Evolutionary conservation across 1,140 invertebrate species (phyloP), one percentile per base, ranked within the genome.

Genomic region (Hycleus phaleratus): DNA sequence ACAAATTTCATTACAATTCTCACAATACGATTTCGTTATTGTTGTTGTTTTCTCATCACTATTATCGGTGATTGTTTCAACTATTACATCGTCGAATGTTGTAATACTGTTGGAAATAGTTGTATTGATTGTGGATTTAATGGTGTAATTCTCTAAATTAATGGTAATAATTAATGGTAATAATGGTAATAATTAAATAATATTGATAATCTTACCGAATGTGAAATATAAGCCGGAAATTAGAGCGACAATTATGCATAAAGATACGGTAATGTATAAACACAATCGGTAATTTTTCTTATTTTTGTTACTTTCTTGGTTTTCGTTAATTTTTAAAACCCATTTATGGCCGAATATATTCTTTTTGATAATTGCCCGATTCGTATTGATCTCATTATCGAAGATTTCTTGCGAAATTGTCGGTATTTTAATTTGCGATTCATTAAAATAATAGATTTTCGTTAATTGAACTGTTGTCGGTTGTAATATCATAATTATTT

Each of bases 291-390:
- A 26, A 43, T 48, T 64, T 8, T 3, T 32, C 32, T 56, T 63
- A 42, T 60, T 62, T 12, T 56, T 44, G 6, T 61, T 46, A 24
- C 40, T 10, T 1, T 38, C 48, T 9, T 60, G 43, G 11, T 25
- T 43, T 47, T 64, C 60, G 59, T 70, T 71, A 6, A 71, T 64
- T 57, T 65, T 68, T 44, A 71, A 59, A 9, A 71, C 65, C 69
- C 69, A 73, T 53, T 61, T 65, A 26, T 71, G 68, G 3, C 71
- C 70, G 46, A 71, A 71, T 24, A 73, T 61, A 46, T 71, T 71
- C 18, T 62, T 64, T 57, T 69, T 72, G 6, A 70, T 68, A 42
- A 42, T 42, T n/a, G 11, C 32, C 7, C 7, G 32, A 32, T 32
- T 4, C 32, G 32, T 42, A 42, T 42, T 42, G 10, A n/a, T 42